Conservation (phyloP, 92 coral and sea anemone genomes). For the Epizoanthus rinbou region DNA sequence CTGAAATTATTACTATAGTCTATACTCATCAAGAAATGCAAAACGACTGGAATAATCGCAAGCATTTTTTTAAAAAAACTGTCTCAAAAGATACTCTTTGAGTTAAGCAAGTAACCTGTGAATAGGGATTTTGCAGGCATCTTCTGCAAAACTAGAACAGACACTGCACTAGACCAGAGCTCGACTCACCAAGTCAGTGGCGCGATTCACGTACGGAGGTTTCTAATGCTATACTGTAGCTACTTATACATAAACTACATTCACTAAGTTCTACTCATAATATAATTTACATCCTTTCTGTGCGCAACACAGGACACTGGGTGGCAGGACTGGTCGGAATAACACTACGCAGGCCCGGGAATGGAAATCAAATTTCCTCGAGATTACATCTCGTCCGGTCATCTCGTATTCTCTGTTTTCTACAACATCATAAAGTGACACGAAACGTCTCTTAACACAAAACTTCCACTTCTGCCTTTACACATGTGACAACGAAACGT, state of each 20-base stretch:
- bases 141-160: too few relatives aligned
- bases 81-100: neutral
- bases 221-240: neutral
- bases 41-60: too few relatives aligned
- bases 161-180: neutral
- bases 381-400: too few relatives aligned
- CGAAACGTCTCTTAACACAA: too few relatives aligned
- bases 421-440: too few relatives aligned
- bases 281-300: neutral
- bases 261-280: neutral
- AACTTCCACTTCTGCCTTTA: too few relatives aligned
- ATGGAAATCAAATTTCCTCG: neutral
- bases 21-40: too few relatives aligned
- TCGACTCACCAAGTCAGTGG: neutral
- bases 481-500: too few relatives aligned
- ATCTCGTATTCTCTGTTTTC: too few relatives aligned
- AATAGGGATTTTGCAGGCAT: neutral
- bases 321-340: neutral
- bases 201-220: neutral
- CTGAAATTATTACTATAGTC: too few relatives aligned
- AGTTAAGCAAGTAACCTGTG: neutral
- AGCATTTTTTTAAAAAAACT: neutral
- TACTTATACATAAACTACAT: neutral
- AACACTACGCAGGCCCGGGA: neutral
- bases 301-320: neutral